Evolutionary conservation across 2,888 invertebrate species (phyloP).

Genomic region (Byasa hedistus): DNA sequence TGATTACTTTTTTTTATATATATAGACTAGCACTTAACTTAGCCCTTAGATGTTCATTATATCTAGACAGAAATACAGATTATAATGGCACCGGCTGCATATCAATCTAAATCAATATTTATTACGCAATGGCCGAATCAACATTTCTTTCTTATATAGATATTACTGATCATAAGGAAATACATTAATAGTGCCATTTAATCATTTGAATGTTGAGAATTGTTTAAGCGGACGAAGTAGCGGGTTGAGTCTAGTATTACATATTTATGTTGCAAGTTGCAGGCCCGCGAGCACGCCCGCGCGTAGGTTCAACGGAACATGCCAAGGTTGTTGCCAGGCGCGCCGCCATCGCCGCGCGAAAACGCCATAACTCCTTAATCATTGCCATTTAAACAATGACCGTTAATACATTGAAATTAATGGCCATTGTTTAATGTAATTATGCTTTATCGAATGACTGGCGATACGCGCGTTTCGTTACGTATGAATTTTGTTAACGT

Average conservation of each 20-base stretch:
- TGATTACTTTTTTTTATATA: too few species aligned
- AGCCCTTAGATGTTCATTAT: too few species aligned
- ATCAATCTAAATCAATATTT: too few species aligned
- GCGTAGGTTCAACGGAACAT: slow-evolving; percentile 45
- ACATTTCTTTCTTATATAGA: too few species aligned
- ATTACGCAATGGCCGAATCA: too few species aligned
- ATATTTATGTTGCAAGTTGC: slow-evolving; percentile 30
- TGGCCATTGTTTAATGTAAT: not conserved
- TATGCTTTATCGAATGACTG: not conserved
- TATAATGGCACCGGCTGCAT: too few species aligned
- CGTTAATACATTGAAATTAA: slow-evolving; percentile 33
- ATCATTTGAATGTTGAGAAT: too few species aligned
- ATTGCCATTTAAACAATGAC: slow-evolving; percentile 29
- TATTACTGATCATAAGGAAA: too few species aligned
- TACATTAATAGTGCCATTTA: too few species aligned
- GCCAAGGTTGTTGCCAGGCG: slow-evolving; percentile 46
- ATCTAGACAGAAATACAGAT: too few species aligned
- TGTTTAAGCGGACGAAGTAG: not conserved
- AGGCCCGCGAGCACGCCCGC: slow-evolving; percentile 12
- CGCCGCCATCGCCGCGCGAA: not conserved
- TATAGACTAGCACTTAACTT: too few species aligned
- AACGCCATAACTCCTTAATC: slow-evolving; percentile 14
- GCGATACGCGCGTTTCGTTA: not conserved
- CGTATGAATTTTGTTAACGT: too few species aligned
- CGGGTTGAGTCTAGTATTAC: slow-evolving; percentile 6